Percentiles rank a stretch among this genome's conserved stretches.
Evolutionary conservation across 2,113 vertebrate genomes (phyloP).

Genomic region (Sisor rabdophorus): DNA sequence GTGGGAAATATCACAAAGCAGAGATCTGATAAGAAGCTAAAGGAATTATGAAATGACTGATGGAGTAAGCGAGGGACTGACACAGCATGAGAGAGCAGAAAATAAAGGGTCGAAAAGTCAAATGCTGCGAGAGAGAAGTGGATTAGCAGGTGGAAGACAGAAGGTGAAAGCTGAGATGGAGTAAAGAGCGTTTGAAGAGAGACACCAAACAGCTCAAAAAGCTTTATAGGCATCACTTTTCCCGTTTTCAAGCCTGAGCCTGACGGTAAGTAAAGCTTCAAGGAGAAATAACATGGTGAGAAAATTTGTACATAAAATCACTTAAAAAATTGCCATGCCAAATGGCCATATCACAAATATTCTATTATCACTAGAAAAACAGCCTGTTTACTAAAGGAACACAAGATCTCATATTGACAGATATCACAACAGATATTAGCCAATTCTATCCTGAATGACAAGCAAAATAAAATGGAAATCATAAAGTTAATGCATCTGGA

Average conservation of each 20-base stretch:
- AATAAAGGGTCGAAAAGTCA: slow-evolving; percentile 16
- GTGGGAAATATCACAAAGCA: slow-evolving; percentile 6
- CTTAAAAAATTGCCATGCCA: not conserved
- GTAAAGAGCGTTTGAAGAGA: not conserved
- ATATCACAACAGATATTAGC: not conserved
- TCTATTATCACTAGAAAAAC: not conserved
- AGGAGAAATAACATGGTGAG: not conserved
- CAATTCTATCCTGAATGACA: slow-evolving; percentile 4
- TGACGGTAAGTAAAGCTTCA: not conserved
- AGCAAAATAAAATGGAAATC: slow-evolving; percentile 6
- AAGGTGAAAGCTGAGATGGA: slow-evolving; percentile 13
- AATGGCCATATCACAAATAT: not conserved
- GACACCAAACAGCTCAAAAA: not conserved
- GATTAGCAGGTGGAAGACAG: slow-evolving; percentile 35
- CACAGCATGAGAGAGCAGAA: slow-evolving; percentile 4
- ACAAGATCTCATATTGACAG: slow-evolving; percentile 8
- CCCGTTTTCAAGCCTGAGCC: not conserved
- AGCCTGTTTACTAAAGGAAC: not conserved
- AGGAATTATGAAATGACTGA: slow-evolving; percentile 24
- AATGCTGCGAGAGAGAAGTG: slow-evolving; percentile 10
- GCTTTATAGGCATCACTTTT: not conserved
- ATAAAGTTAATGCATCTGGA: slow-evolving; percentile 2
- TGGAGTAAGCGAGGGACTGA: not conserved
- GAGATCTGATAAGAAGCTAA: slow-evolving; percentile 6
- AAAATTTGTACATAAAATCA: not conserved